Conservation (phyloP, 2,888 invertebrate genomes). For the Mesochorus sp. region DNA sequence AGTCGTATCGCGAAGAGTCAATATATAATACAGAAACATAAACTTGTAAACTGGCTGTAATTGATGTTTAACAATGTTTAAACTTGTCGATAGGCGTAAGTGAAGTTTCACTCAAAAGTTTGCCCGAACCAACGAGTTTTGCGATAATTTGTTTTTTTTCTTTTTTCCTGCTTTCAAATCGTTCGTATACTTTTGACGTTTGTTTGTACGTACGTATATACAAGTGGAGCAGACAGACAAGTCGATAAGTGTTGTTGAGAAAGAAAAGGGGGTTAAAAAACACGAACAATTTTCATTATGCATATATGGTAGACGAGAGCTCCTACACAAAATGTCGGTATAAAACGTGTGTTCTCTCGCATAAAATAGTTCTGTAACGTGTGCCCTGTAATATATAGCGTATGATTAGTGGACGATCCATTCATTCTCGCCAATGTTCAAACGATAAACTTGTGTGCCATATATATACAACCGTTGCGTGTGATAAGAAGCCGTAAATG, state of each 20-base stretch:
- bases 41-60: not conserved
- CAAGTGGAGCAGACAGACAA: no score
- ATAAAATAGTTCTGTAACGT: not conserved
- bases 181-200: not conserved
- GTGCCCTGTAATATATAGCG: constrained; percentile 11
- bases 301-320: not conserved
- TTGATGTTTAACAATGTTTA: not conserved
- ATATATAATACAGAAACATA: no score
- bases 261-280: no score
- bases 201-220: not conserved
- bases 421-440: constrained; percentile 36
- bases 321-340: constrained; percentile 20
- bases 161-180: no score
- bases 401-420: constrained; percentile 28
- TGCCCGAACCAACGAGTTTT: not conserved
- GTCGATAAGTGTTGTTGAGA: not conserved
- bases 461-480: constrained; percentile 38
- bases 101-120: not conserved
- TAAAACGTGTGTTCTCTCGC: not conserved
- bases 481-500: constrained; percentile 51
- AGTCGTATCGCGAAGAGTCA: no score
- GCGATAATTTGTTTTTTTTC: not conserved
- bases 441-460: constrained; percentile 42
- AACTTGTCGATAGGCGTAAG: not conserved
- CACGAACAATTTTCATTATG: constrained; percentile 21